Conservation (phyloP, 2,797 vertebrate species). For the Rhynchotus rufescens region DNA sequence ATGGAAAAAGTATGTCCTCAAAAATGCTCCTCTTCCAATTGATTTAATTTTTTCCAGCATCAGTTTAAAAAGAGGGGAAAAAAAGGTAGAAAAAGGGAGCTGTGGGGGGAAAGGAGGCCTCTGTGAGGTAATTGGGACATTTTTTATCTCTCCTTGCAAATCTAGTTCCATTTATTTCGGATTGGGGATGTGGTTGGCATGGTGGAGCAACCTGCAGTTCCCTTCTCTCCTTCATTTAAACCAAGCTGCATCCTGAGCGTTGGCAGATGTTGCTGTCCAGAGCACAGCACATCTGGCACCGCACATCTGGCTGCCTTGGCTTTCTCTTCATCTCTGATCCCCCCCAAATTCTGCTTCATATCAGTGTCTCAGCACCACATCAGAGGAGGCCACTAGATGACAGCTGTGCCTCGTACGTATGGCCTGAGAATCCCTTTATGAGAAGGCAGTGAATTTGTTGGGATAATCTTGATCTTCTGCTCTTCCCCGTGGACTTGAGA, state of each 20-base stretch:
- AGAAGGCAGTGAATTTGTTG: conserved; percentile 5
- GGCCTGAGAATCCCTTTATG: conserved; percentile 34
- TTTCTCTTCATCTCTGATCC: not conserved
- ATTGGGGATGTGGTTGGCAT: not conserved
- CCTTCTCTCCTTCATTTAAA: not conserved
- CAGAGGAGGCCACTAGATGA: not conserved
- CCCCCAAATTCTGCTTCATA: not conserved
- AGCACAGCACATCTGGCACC: not conserved
- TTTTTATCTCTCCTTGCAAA: not conserved
- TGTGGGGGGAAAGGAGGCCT: not conserved
- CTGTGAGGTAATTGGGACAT: not conserved
- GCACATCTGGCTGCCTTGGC: not conserved
- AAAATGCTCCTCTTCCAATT: not conserved
- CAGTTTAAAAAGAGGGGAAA: not conserved
- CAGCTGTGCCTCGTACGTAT: conserved; percentile 10
- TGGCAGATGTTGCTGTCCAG: not conserved
- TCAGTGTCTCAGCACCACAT: rapidly evolving
- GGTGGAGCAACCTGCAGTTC: not conserved
- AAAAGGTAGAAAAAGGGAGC: not conserved
- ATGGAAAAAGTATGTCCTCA: not conserved
- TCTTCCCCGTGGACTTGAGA: not conserved
- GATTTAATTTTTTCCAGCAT: not conserved
- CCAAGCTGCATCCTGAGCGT: not conserved
- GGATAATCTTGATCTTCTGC: conserved; percentile 30
- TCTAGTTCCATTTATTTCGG: not conserved